Conservation (phyloP, 2,888 invertebrate genomes). For the Dynastes hyllus region DNA sequence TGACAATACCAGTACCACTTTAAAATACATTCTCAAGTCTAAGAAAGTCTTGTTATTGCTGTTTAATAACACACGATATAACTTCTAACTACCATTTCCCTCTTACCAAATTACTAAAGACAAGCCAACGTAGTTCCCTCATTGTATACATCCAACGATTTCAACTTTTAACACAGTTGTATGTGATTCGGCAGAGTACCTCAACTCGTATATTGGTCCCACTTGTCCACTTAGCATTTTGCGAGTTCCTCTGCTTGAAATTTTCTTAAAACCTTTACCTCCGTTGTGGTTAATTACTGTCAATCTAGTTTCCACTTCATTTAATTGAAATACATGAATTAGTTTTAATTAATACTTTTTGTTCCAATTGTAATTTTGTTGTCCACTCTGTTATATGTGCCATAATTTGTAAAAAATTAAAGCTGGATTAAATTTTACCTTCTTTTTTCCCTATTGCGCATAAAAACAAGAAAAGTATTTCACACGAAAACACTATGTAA, state of each 20-base stretch:
- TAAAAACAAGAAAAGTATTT: too few relatives aligned
- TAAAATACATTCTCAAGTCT: too few relatives aligned
- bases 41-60: too few relatives aligned
- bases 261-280: neutral
- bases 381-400: too few relatives aligned
- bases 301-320: neutral
- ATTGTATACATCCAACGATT: slow-evolving; percentile 14
- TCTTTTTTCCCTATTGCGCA: too few relatives aligned
- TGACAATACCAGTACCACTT: too few relatives aligned
- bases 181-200: slow-evolving; percentile 2
- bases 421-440: too few relatives aligned
- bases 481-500: too few relatives aligned
- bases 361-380: too few relatives aligned
- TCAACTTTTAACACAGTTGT: slow-evolving; percentile 13
- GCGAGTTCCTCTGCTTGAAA: neutral
- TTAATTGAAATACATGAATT: too few relatives aligned
- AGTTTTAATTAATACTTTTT: too few relatives aligned
- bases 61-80: neutral
- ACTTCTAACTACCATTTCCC: slow-evolving; percentile 7
- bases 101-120: neutral
- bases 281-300: slow-evolving; percentile 1
- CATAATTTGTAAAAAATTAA: too few relatives aligned
- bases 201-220: slow-evolving; percentile 24
- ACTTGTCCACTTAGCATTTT: slow-evolving; percentile 13
- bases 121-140: neutral